Conservation (phyloP, 2,888 invertebrate genomes). For the Thymelicus sylvestris region DNA sequence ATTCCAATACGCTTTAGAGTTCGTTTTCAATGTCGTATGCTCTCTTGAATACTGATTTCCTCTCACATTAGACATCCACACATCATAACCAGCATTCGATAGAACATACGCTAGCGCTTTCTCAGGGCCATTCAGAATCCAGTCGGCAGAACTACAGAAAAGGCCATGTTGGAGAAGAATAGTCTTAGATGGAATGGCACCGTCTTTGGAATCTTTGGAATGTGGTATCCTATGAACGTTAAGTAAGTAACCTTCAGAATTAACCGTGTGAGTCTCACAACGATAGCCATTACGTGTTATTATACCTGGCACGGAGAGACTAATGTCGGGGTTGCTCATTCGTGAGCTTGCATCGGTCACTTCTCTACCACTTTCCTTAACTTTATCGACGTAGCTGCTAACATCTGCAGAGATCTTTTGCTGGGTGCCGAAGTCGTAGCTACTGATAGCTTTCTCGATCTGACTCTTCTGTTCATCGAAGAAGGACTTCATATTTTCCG, state of each 20-base stretch:
- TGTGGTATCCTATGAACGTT: constrained; percentile 91
- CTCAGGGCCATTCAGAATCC: constrained; percentile 89
- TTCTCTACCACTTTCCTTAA: constrained; percentile 59
- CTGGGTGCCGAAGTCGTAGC: constrained; percentile 60
- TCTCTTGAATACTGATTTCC: constrained; percentile 91
- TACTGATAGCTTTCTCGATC: constrained; percentile 50
- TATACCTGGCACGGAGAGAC: constrained; percentile 69
- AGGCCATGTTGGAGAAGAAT: constrained; percentile 93
- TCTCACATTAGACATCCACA: constrained; percentile 93
- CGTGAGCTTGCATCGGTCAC: constrained; percentile 51
- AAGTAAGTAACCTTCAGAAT: constrained; percentile 93
- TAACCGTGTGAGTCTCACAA: constrained; percentile 88
- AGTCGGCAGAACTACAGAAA: constrained; percentile 90
- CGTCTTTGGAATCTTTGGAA: constrained; percentile 54
- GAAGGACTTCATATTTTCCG: constrained; percentile 55
- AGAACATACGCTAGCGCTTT: constrained; percentile 88
- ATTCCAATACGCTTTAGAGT: constrained; percentile 88
- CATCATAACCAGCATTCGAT: constrained; percentile 89
- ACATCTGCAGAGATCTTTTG: constrained; percentile 60
- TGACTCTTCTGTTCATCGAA: constrained; percentile 51
- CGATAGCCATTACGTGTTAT: constrained; percentile 86
- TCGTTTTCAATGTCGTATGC: constrained; percentile 83
- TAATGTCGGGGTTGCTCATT: constrained; percentile 63
- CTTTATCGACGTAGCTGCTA: constrained; percentile 59
- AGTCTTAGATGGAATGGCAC: constrained; percentile 57